Base-by-base conservation (phyloP, 1,140 invertebrate species). In the Drosophila arizonae region DNA sequence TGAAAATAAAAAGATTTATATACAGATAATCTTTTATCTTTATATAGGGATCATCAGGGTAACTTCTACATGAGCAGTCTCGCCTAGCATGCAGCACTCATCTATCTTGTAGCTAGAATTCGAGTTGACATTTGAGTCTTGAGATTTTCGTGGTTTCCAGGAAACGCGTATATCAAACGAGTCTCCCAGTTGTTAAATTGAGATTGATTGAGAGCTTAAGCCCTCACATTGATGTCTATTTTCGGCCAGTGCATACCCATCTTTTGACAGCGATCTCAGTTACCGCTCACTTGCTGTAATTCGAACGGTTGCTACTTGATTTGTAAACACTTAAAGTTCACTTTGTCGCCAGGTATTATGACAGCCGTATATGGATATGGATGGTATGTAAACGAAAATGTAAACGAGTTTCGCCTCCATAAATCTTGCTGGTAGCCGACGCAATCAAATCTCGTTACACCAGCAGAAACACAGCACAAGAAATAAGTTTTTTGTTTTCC, bases 361-460 rank as follows among this genome's bases (percentile, higher is more conserved):
- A 62, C 57, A 62, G 21, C 10, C 61, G 39, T 43, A 15, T 60
- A 15, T 55, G 54, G 52, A 50, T 69, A 36, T 55, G 54, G 52
- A 50, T 69, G 28, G 36, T 26, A 52, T 8, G 36, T 26, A 45
- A 3, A 30, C 33, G 24, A 9, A 62, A 62, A 68, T 48, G 41
- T 61, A 61, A 74, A 72, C 71, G 56, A 74, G 65, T 70, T 73
- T 69, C 45, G 57, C 64, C 55, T 62, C 55, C 51, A 62, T 68
- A 69, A 74, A 70, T 69, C 58, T 41, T 17, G 1, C 24, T 26
- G 52, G 1, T 10, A 21, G 36, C 8, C 39, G 15, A 33, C 17
- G 41, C 17, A 69, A 70, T 60, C 30, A 21, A 57, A 74, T 62
- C 66, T 52, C 3, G 58, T 52, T 58, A 11, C 57, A 57, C 58